Evolutionary conservation across 1,140 invertebrate species (phyloP).

Genomic region (Hesperophylax magnus): DNA sequence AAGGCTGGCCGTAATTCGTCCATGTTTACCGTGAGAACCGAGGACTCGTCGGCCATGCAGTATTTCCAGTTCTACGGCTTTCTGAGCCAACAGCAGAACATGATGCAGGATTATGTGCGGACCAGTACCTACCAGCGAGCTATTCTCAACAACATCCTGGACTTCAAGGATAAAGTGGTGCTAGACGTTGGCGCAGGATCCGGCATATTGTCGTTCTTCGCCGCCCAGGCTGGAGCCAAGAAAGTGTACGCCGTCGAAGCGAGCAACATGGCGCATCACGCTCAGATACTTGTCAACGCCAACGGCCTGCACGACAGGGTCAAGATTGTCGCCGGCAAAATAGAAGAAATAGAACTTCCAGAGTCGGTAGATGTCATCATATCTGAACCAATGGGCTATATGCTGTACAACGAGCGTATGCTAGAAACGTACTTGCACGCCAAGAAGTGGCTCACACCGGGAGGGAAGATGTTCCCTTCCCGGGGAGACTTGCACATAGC

Average conservation of each 20-base stretch:
- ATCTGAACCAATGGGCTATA: slow-evolving; percentile 99
- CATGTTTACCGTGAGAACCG: slow-evolving; percentile 96
- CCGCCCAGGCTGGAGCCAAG: slow-evolving; percentile 95
- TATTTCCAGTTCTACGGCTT: slow-evolving; percentile 99
- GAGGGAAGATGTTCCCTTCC: slow-evolving; percentile 96
- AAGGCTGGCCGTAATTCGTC: slow-evolving; percentile 85
- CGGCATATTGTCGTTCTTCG: slow-evolving; percentile 98
- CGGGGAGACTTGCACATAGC: slow-evolving; percentile 97
- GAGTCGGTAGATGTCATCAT: slow-evolving; percentile 98
- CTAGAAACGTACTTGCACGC: slow-evolving; percentile 98
- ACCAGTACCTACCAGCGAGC: slow-evolving; percentile 99
- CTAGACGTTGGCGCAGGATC: slow-evolving; percentile 98
- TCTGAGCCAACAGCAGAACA: slow-evolving; percentile 99
- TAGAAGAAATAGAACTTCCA: slow-evolving; percentile 97
- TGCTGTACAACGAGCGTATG: slow-evolving; percentile 99
- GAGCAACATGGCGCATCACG: slow-evolving; percentile 97
- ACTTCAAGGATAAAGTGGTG: slow-evolving; percentile 94
- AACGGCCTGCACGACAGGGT: slow-evolving; percentile 93
- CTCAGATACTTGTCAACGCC: slow-evolving; percentile 90
- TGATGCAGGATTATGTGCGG: slow-evolving; percentile 99
- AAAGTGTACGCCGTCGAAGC: slow-evolving; percentile 99
- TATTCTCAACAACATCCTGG: slow-evolving; percentile 92
- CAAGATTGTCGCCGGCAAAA: slow-evolving; percentile 96
- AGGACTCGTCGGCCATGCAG: slow-evolving; percentile 96
- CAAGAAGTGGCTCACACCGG: slow-evolving; percentile 96